These are phyloP conservation scores for Pitta sordida DNA, from an alignment of 2,113 vertebrate genomes.

Conservation along the genomic window DNA sequence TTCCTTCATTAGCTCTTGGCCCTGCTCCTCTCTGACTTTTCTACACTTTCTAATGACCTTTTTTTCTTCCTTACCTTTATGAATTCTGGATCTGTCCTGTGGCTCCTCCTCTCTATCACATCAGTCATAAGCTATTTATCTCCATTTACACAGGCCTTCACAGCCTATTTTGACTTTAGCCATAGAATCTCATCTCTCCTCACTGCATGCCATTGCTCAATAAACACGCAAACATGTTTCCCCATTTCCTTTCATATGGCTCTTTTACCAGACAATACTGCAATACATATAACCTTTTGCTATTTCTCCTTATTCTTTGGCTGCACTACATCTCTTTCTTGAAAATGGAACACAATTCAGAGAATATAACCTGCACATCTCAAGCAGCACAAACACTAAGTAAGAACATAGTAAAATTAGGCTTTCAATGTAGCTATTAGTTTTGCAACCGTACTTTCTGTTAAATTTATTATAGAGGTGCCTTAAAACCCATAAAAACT, in stretches of 20 bases:
- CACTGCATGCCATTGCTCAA: neutral
- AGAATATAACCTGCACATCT: neutral
- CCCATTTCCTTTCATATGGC: neutral
- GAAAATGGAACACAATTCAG: neutral
- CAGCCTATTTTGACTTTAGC: neutral
- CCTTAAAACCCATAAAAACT: neutral
- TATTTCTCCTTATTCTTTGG: neutral
- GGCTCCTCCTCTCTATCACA: neutral
- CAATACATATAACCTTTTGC: neutral
- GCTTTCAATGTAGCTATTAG: neutral
- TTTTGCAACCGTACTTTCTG: neutral
- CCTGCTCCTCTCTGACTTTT: neutral
- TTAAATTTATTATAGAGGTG: neutral
- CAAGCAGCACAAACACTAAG: neutral
- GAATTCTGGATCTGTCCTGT: neutral
- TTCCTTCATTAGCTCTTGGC: neutral
- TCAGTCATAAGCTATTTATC: neutral
- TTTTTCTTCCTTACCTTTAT: neutral
- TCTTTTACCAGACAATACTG: neutral
- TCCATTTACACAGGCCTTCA: neutral
- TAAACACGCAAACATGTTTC: accelerated
- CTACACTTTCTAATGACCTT: neutral
- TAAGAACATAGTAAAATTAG: neutral
- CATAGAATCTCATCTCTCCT: neutral
- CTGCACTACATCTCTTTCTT: neutral